Base-by-base conservation (phyloP, 1,140 invertebrate species). In the Dreissena polymorpha region DNA sequence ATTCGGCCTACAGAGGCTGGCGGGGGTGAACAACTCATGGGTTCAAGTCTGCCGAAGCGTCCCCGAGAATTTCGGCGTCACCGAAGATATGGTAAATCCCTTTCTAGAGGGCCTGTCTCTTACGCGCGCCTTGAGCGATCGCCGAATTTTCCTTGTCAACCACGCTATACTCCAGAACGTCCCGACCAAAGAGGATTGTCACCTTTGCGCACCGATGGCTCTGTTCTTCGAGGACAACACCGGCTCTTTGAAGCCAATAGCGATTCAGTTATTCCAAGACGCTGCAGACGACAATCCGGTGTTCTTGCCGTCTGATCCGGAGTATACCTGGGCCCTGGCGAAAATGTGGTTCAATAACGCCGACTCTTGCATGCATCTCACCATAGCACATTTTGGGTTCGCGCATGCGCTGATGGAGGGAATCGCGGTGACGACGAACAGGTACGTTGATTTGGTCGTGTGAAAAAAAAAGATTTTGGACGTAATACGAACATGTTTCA, bases 321-420 rank as follows among this genome's bases (percentile, higher is more conserved):
- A 87, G 10, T 91, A 91, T 76, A 93, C 92, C 0, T 94, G 94
- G 94, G 85, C 93, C 51, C 77, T 93, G 70, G 93, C 93, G 8
- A 94, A 94, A 84, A 92, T 94, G 91, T 94, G 91, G 89, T 94
- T 92, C 85, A 94, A 94, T 86, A 92, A 93, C 63, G 93, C 93
- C 5, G 94, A 94, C 83, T 90, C 93, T 2, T 86, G 83, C 21
- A 89, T 91, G 67, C 93, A 94, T 77, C 92, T 93, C 72, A 86
- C 92, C 60, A 75, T 91, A 10, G 91, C 92, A 0, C 93, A 94
- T 80, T 82, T 94, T 82, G 92, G 89, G 53, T 89, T 89, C 68
- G 93, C 93, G n/a, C 93, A 94, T 85, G 79, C 93, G 39, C 85
- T 93, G 13, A 93, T 93, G 91, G 93, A 94, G 87, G 90, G 91